These are phyloP conservation scores for Gallinago paraguaiae DNA, from an alignment of 2,113 vertebrate species.

Conservation along the genomic window DNA sequence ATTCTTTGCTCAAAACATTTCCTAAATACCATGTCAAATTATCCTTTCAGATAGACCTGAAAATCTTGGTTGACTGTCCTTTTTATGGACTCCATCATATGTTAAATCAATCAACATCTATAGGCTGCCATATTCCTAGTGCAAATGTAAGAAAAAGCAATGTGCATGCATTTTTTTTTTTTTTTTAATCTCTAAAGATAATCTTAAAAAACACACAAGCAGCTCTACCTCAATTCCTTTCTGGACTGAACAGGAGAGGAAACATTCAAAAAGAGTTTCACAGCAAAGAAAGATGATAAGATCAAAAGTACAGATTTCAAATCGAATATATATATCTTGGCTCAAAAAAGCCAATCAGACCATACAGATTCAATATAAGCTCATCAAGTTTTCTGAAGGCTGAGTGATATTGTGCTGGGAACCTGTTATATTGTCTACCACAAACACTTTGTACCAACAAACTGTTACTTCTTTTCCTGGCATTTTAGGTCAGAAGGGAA, in stretches of 20 bases:
- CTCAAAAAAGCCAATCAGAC: background rate
- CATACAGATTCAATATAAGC: background rate
- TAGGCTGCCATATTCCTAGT: background rate
- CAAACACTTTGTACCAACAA: background rate
- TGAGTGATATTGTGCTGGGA: background rate
- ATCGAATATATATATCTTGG: background rate
- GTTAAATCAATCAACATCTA: background rate
- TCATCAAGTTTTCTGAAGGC: background rate
- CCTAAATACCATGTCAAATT: background rate
- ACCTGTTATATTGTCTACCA: background rate
- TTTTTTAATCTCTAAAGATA: conserved; percentile 12
- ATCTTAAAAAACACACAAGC: background rate
- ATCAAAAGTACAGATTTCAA: conserved; percentile 7
- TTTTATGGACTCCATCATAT: background rate
- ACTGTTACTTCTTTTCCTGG: background rate
- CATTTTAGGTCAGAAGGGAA: background rate
- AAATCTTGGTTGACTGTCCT: background rate
- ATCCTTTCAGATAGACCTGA: background rate
- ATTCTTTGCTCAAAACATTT: background rate
- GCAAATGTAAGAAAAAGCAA: background rate
- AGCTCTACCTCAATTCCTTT: conserved; percentile 10
- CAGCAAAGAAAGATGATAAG: conserved; percentile 24
- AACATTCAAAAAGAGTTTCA: background rate
- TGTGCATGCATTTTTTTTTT: background rate
- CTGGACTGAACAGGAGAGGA: conserved; percentile 15